phyloP scores from a whole-genome alignment of 1,140 invertebrate genomes.

The Calycopis cecrops region DNA sequence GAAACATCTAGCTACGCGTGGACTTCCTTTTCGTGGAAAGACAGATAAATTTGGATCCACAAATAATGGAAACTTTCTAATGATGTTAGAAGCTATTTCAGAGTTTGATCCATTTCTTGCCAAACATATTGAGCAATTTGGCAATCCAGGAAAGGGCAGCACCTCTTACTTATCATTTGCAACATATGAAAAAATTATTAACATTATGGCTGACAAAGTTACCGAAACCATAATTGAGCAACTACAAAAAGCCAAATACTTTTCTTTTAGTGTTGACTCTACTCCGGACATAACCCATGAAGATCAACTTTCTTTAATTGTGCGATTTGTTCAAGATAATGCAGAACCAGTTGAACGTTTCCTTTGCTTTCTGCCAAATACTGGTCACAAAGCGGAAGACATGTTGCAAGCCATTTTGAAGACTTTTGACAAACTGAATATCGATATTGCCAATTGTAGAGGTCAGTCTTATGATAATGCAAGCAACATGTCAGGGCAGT shows the following conservation, averaged over 20 bases:
- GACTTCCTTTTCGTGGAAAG: too few relatives aligned
- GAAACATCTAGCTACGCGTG: too few relatives aligned
- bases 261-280: constrained; percentile 37
- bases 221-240: background rate
- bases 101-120: background rate
- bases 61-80: background rate
- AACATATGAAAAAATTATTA: constrained; percentile 9
- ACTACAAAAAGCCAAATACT: constrained; percentile 21
- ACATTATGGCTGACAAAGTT: constrained; percentile 8
- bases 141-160: constrained; percentile 4
- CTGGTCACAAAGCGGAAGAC: constrained; percentile 31
- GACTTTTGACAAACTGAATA: constrained; percentile 21
- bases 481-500: constrained; percentile 33
- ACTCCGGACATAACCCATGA: constrained; percentile 41
- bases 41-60: constrained; percentile 1
- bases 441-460: constrained; percentile 28
- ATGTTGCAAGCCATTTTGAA: constrained; percentile 25
- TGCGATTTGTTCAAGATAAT: constrained; percentile 34
- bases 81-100: constrained; percentile 1
- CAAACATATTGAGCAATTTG: constrained; percentile 7
- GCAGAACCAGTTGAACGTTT: constrained; percentile 31
- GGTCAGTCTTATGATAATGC: constrained; percentile 37
- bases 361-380: constrained; percentile 30
- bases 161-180: constrained; percentile 1
- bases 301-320: constrained; percentile 45